Percentiles rank a stretch among this genome's conserved stretches.
Conservation (phyloP, 2,888 invertebrate species). For the Melieria crassipennis region DNA sequence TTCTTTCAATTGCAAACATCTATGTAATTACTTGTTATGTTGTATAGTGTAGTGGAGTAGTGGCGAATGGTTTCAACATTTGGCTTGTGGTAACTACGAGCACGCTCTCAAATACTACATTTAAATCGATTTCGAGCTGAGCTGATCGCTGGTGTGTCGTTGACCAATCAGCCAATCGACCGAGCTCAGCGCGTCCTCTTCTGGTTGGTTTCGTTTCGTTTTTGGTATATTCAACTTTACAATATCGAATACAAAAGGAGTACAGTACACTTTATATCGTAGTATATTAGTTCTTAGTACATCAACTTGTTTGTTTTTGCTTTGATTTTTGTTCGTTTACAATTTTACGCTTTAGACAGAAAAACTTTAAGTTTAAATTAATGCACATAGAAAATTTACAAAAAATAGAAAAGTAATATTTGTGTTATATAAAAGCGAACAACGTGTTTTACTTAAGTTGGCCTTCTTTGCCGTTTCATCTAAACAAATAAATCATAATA, state of each 20-base stretch:
- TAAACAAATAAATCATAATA: too few species aligned
- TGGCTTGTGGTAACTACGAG: conserved; percentile 19
- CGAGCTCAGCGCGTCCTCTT: too few species aligned
- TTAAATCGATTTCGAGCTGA: too few species aligned
- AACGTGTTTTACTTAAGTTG: too few species aligned
- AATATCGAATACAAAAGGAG: conserved; percentile 45
- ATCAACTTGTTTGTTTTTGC: background rate
- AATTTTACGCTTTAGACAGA: conserved; percentile 12
- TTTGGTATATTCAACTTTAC: conserved; percentile 44
- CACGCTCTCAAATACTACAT: background rate
- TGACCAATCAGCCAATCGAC: too few species aligned
- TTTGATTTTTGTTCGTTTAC: background rate
- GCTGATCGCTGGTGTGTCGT: too few species aligned
- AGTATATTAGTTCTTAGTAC: background rate
- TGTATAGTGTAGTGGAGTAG: conserved; percentile 17
- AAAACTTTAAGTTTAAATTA: conserved; percentile 59
- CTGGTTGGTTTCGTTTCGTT: conserved; percentile 27
- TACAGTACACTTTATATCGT: background rate
- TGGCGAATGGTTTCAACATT: conserved; percentile 22
- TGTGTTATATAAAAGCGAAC: conserved; percentile 18
- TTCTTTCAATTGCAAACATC: too few species aligned
- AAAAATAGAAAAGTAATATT: conserved; percentile 23
- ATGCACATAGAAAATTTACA: conserved; percentile 53
- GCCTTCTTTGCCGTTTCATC: too few species aligned
- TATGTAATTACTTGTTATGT: background rate